Percentiles rank a stretch among this genome's conserved stretches.
These are phyloP conservation scores for Monoplex corrugatus DNA, from an alignment of 2,888 invertebrate genomes.

Conservation along the genomic window DNA sequence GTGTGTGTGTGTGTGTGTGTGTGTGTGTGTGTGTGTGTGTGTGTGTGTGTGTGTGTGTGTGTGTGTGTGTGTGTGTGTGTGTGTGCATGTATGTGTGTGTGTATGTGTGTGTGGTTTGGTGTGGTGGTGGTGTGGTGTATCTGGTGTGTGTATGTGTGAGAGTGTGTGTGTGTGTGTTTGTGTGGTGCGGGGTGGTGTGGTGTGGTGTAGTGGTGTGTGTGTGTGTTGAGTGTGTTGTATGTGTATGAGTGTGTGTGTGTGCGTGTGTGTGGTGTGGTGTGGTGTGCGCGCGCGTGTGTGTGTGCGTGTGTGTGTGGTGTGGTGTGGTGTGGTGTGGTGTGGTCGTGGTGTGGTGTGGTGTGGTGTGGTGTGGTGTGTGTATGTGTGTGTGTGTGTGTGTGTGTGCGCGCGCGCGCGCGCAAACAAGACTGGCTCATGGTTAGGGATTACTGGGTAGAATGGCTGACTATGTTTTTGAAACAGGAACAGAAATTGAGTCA, in stretches of 20 bases:
- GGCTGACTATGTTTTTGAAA: too few relatives aligned
- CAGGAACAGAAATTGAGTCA: too few relatives aligned
- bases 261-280: neutral
- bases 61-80: neutral
- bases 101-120: neutral
- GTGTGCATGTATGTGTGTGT: neutral
- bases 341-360: neutral
- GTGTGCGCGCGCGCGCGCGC: neutral
- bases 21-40: neutral
- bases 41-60: neutral
- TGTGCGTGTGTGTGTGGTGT: neutral
- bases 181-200: too few relatives aligned
- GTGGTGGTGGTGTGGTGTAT: neutral
- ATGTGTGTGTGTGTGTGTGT: neutral
- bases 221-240: neutral
- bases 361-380: neutral
- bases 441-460: too few relatives aligned
- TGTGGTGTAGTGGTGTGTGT: too few relatives aligned
- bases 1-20: constrained; percentile 15
- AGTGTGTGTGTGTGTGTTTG: too few relatives aligned
- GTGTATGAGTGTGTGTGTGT: neutral
- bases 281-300: neutral
- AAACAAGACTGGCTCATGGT: neutral
- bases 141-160: neutral
- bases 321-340: neutral